A percentile compares a stretch with the other conserved stretches of the same genome.
These are phyloP conservation scores for Prunella fulvescens DNA, from an alignment of 2,113 vertebrate species.

Conservation along the genomic window DNA sequence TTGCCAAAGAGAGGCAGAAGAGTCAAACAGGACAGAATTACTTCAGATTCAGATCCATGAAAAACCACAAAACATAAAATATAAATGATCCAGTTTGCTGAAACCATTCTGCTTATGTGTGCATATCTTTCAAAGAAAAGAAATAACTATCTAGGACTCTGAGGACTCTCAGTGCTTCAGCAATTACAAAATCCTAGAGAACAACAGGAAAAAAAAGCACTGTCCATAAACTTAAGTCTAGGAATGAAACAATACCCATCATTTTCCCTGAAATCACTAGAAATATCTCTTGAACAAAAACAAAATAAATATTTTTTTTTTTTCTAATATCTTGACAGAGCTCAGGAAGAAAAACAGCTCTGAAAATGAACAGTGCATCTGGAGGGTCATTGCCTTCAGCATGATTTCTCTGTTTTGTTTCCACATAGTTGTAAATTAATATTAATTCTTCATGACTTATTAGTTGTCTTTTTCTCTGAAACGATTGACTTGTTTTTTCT, in stretches of 20 bases:
- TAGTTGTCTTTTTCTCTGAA: neutral
- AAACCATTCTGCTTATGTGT: neutral
- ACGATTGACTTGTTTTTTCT: neutral
- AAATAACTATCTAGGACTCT: neutral
- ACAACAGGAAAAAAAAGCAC: neutral
- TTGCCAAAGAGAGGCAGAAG: neutral
- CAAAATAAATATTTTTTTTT: neutral
- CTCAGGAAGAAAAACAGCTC: neutral
- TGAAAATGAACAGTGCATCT: neutral
- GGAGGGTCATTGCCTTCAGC: neutral
- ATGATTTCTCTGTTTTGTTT: neutral
- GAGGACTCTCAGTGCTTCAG: neutral
- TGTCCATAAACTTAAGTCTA: neutral
- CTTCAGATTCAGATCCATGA: neutral
- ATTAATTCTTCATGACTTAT: constrained; percentile 30
- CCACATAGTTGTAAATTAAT: neutral
- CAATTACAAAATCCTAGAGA: neutral
- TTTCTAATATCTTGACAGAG: neutral
- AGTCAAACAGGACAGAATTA: neutral
- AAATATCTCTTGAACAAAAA: neutral
- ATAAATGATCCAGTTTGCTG: neutral
- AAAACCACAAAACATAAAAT: neutral
- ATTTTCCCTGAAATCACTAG: neutral
- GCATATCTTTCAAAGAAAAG: neutral
- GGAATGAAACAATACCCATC: neutral